These are phyloP conservation scores for Pygoscelis antarcticus DNA, from an alignment of 2,113 vertebrate genomes.

Conservation along the genomic window DNA sequence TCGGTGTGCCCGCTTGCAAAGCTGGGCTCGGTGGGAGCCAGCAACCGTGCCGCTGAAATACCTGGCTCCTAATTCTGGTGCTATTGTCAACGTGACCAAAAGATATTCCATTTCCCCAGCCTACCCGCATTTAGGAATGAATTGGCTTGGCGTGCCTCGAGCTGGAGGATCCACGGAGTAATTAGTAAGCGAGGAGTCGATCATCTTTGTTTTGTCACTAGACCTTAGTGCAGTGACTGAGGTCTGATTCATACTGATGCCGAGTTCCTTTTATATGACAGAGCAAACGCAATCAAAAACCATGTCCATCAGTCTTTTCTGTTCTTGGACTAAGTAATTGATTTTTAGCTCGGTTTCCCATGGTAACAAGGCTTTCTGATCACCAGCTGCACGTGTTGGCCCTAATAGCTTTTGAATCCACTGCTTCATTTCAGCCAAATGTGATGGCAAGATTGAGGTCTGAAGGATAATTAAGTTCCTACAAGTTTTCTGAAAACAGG, in stretches of 20 bases:
- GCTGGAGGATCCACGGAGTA: neutral
- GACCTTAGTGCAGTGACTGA: neutral
- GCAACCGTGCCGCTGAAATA: neutral
- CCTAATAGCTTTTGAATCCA: slow-evolving; percentile 29
- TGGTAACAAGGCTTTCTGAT: slow-evolving; percentile 47
- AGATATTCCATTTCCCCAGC: neutral
- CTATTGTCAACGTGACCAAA: neutral
- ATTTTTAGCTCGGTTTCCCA: slow-evolving; percentile 39
- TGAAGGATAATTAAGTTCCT: neutral
- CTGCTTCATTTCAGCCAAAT: slow-evolving; percentile 1
- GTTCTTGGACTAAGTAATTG: neutral
- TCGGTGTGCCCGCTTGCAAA: fast-evolving
- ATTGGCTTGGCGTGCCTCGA: neutral
- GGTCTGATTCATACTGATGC: slow-evolving; percentile 19
- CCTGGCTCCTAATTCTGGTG: neutral
- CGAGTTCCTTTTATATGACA: neutral
- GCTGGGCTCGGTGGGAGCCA: neutral
- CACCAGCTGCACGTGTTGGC: slow-evolving; percentile 19
- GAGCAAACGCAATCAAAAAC: slow-evolving; percentile 8
- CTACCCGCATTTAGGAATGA: neutral
- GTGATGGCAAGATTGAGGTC: neutral
- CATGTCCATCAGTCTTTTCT: neutral
- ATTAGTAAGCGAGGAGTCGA: neutral
- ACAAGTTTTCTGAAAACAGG: neutral
- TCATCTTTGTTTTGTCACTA: slow-evolving; percentile 1